Evolutionary conservation across 2,113 vertebrate species (phyloP).

Genomic region (Pseudorectes ferrugineus): DNA sequence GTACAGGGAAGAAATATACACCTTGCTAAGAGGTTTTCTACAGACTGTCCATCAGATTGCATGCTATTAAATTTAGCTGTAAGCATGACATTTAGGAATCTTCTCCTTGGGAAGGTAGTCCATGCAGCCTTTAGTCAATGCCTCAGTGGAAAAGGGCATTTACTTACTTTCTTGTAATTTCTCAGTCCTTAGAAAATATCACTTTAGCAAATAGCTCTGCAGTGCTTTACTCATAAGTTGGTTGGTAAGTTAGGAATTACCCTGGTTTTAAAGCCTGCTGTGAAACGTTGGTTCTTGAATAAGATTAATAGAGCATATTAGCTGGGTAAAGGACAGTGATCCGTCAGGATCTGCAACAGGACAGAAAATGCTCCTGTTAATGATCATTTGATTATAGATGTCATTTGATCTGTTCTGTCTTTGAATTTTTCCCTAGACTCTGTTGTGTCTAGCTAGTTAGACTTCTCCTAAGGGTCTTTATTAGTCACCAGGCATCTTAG

Average conservation of each 20-base stretch:
- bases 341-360: neutral
- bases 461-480: constrained; percentile 2
- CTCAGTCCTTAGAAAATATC: neutral
- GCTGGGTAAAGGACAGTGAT: constrained; percentile 4
- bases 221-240: neutral
- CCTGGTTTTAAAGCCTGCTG: neutral
- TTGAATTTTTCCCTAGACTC: neutral
- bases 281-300: neutral
- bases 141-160: neutral
- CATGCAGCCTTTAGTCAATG: neutral
- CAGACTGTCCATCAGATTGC: neutral
- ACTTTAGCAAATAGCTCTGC: neutral
- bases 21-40: neutral
- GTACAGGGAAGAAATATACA: neutral
- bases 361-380: neutral
- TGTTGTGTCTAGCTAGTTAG: neutral
- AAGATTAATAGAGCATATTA: constrained; percentile 11
- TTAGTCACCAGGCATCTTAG: neutral
- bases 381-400: constrained; percentile 14
- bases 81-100: neutral
- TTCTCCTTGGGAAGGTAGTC: neutral
- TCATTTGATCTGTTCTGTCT: neutral
- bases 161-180: neutral
- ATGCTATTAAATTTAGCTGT: neutral
- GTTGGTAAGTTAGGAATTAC: neutral